Evolutionary conservation across 30 jellyfish, hydroid and myxozoan species (phyloP), one percentile per base, ranked within the genome.

Genomic region (Cassiopea xamachana): DNA sequence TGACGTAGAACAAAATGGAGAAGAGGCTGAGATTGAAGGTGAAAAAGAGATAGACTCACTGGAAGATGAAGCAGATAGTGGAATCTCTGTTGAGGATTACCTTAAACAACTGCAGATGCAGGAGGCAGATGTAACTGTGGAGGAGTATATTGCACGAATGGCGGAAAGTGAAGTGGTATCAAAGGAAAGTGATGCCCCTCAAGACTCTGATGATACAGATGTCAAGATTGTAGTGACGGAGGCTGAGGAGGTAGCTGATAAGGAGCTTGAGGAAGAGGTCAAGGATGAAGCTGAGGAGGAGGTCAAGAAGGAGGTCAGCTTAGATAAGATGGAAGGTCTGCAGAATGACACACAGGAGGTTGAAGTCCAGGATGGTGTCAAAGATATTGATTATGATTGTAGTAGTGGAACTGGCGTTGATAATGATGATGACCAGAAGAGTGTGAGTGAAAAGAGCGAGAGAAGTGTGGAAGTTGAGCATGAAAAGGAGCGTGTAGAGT

Each of bases 31-130:
- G 62, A 15, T 48, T 12, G 87, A 13, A 10, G n/a, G 1, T n/a
- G 94, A 75, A 59, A 50, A 19, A 16, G 89, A 27, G 18, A 68
- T 17, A 13, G 49, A 44, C 50, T 18, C 76, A 1, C 60, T 69
- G 5, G 80, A 84, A 45, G 84, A 73, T 2, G 95, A 88, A 49
- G 81, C 16, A 48, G 95, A 88, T 70, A 87, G 84, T 76, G 94
- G 94, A 19, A 77, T 87, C 46, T 47, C 94, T 13, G 88, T 87
- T 16, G 94, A 87, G 50, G 94, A 87, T 45, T 87, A 87, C 62
- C 60, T 87, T 75, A 87, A 70, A 45, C 51, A 61, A 27, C 8
- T 77, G 62, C 84, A 87, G 6, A n/a, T 75, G 48, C 62, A 55
- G 2, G 77, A 84, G 13, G 77, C 45, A 46, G 89, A 77, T 13